phyloP scores from a whole-genome alignment of 2,888 invertebrate genomes.

The Leucozona laternaria region DNA sequence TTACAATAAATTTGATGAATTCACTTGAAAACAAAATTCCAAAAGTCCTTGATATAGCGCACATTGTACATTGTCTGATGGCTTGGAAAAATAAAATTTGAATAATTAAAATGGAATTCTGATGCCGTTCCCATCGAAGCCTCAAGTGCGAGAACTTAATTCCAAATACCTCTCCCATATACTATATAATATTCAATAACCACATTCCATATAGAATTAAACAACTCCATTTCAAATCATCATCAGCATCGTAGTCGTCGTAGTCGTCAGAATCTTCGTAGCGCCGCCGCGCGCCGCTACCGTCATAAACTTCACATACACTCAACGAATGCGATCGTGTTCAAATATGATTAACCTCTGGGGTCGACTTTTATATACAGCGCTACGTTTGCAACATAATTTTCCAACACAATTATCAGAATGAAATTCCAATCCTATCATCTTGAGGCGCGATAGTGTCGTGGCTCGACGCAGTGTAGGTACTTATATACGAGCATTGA shows the following conservation, averaged over 20 bases:
- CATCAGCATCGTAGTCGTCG: background rate
- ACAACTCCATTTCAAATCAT: conserved; percentile 28
- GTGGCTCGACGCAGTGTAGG: background rate
- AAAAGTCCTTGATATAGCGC: conserved; percentile 8
- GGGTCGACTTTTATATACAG: conserved; percentile 41
- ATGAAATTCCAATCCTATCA: conserved; percentile 72
- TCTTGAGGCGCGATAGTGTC: conserved; percentile 17
- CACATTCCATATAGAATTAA: conserved; percentile 54
- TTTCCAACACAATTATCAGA: conserved; percentile 74
- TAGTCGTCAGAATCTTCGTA: background rate
- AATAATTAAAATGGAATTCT: conserved; percentile 35
- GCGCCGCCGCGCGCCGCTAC: conserved; percentile 19
- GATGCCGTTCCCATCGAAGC: conserved; percentile 23
- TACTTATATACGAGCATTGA: background rate
- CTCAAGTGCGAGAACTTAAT: conserved; percentile 7
- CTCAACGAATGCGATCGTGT: conserved; percentile 52
- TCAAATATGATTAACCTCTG: conserved; percentile 75
- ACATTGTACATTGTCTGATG: background rate
- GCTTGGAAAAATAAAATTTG: conserved; percentile 10
- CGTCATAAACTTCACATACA: conserved; percentile 37
- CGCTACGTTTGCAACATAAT: conserved; percentile 65
- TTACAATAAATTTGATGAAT: background rate
- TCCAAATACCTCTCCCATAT: conserved; percentile 40
- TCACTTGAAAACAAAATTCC: conserved; percentile 10
- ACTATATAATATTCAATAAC: conserved; percentile 11